Percentiles rank a stretch among this genome's conserved stretches.
These are phyloP conservation scores for Drosophila macrospina DNA, from an alignment of 2,888 invertebrate species.

Conservation along the genomic window DNA sequence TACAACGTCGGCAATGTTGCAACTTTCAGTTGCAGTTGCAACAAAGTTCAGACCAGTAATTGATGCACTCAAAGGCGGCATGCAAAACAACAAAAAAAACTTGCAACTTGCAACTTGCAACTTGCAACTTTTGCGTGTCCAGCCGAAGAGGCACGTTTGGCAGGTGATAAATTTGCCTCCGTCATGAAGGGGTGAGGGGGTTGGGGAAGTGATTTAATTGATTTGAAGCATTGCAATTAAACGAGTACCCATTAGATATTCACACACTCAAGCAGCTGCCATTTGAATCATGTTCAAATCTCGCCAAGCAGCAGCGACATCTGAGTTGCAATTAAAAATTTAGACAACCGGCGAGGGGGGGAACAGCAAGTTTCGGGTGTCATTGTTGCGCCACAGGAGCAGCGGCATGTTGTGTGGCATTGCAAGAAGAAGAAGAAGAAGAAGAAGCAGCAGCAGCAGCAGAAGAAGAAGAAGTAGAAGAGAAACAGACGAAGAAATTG, in stretches of 20 bases:
- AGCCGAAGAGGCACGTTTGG: slow-evolving; percentile 43
- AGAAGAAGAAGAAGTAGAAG: neutral
- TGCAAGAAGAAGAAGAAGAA: neutral
- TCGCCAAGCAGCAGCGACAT: slow-evolving; percentile 15
- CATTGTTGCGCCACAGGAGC: slow-evolving; percentile 28
- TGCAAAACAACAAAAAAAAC: slow-evolving; percentile 15
- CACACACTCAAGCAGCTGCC: slow-evolving; percentile 11
- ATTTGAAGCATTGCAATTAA: slow-evolving; percentile 57
- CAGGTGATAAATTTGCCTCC: slow-evolving; percentile 68
- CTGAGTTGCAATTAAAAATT: slow-evolving; percentile 63
- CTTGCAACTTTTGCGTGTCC: slow-evolving; percentile 33
- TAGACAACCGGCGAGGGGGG: slow-evolving; percentile 27
- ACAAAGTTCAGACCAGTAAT: slow-evolving; percentile 68
- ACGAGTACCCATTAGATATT: slow-evolving; percentile 20
- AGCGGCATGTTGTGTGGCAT: slow-evolving; percentile 29
- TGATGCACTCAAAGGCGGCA: slow-evolving; percentile 69
- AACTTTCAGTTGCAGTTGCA: slow-evolving; percentile 60
- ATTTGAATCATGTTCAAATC: slow-evolving; percentile 5
- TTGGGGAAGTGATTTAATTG: slow-evolving; percentile 64
- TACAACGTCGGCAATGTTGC: slow-evolving; percentile 36
- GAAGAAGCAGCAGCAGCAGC: neutral
- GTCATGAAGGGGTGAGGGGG: no score
- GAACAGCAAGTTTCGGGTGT: slow-evolving; percentile 9
- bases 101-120: neutral
- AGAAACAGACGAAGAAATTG: slow-evolving; percentile 1